Evolutionary conservation across 1,140 invertebrate genomes (phyloP).

Genomic region (Formica selysi): DNA sequence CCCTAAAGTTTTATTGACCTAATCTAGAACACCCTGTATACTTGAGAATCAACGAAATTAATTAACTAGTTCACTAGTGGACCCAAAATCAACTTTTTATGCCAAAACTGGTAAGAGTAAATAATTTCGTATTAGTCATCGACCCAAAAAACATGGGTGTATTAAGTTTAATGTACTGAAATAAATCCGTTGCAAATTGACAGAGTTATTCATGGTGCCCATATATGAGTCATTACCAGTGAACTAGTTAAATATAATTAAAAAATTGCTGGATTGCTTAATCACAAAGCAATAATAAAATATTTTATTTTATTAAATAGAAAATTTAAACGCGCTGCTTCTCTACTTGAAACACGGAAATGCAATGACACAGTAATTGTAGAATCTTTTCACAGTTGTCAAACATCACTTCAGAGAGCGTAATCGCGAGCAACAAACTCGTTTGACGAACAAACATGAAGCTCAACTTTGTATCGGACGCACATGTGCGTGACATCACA

Average conservation of each 20-base stretch:
- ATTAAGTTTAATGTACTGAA: too few relatives aligned
- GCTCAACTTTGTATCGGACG: not conserved
- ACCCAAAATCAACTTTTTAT: too few relatives aligned
- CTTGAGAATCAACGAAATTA: not conserved
- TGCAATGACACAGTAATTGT: not conserved
- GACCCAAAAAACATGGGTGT: too few relatives aligned
- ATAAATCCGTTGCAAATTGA: too few relatives aligned
- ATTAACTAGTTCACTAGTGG: not conserved
- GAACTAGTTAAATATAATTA: not conserved
- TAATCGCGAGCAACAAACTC: not conserved
- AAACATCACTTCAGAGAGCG: not conserved
- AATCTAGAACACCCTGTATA: too few relatives aligned
- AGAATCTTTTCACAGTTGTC: not conserved
- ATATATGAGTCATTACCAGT: too few relatives aligned
- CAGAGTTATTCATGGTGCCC: too few relatives aligned
- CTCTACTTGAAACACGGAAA: not conserved
- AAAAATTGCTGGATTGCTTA: not conserved
- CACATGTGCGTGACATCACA: conserved; percentile 46
- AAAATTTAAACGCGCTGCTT: not conserved
- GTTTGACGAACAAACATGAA: too few relatives aligned
- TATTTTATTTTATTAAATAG: not conserved
- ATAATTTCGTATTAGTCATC: too few relatives aligned
- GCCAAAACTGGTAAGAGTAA: too few relatives aligned
- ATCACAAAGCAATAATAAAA: not conserved
- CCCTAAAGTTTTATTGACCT: too few relatives aligned